Base-by-base conservation (phyloP, 1,140 invertebrate genomes). In the Drosophila fuyamai region DNA sequence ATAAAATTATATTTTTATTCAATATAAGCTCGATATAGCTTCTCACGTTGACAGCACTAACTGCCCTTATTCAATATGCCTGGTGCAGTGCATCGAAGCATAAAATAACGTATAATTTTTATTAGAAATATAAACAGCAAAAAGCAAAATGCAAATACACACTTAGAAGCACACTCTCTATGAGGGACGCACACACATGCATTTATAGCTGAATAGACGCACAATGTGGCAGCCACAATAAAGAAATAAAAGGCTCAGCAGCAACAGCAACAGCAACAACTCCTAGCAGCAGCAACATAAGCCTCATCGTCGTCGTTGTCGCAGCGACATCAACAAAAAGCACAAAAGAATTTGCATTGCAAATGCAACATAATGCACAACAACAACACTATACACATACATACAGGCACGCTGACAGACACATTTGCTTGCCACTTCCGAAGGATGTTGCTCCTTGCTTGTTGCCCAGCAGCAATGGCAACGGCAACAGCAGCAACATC, bases 71-170 rank as follows among this genome's bases (percentile, higher is more conserved):
- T 36, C 41, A 50, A 58, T 57, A 47, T 56, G 66, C 55, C 79
- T 77, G 48, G 60, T 67, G 67, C 47, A 78, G 66, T 68, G 83
- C 83, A 86, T 88, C 63, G 83, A 71, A 66, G 76, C 83, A 82
- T 76, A 79, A 86, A 88, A 83, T 88, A 78, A 86, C 76, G 83
- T 83, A 83, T 48, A 76, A 88, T 83, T 86, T 88, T 88, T 88
- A 86, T 86, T 89, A 88, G 83, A 88, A 86, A 79, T 86, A 86
- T 88, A 86, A 86, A 86, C 79, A 86, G 83, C 76, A 70, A 50
- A 70, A 82, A 66, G 60, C 57, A 78, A 81, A 81, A 78, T 66
- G 73, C 54, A 78, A 54, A 40, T 50, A 38, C 60, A 35, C 32
- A 23, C 40, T 51, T 48, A 36, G 38, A 47, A 12, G 8, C 12